These are phyloP conservation scores for Pyxicephalus adspersus DNA, from an alignment of 2,113 vertebrate genomes.

Conservation along the genomic window DNA sequence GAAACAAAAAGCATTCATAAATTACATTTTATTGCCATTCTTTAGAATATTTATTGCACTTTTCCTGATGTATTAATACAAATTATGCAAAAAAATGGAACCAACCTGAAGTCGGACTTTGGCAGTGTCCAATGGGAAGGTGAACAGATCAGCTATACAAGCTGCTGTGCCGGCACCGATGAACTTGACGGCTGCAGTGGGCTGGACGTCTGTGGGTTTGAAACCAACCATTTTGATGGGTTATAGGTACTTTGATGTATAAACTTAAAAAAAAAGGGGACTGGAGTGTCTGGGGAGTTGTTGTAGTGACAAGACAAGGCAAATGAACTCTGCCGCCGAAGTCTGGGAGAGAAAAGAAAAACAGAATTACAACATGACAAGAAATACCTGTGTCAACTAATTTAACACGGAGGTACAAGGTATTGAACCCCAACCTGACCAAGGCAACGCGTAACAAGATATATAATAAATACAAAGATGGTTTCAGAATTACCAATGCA, in stretches of 20 bases:
- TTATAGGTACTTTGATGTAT: neutral
- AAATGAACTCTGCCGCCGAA: slow-evolving; percentile 52
- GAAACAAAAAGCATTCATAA: neutral
- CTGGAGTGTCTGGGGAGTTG: neutral
- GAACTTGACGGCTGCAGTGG: slow-evolving; percentile 69
- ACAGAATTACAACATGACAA: neutral
- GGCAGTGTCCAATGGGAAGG: slow-evolving; percentile 86
- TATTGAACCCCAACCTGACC: no score
- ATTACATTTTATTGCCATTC: no score
- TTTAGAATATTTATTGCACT: no score
- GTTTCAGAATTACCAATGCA: no score
- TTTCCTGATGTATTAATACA: no score
- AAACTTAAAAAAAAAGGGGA: neutral
- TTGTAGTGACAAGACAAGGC: slow-evolving; percentile 1
- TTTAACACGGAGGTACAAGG: no score
- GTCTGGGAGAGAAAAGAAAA: neutral
- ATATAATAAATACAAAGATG: no score
- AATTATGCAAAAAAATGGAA: no score
- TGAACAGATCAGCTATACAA: slow-evolving; percentile 83
- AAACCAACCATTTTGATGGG: slow-evolving; percentile 68
- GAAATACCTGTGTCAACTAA: no score
- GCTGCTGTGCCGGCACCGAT: slow-evolving; percentile 79
- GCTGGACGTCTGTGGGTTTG: slow-evolving; percentile 68
- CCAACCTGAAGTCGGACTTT: slow-evolving; percentile 85
- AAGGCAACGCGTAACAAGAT: no score